A percentile compares a stretch with the other conserved stretches of the same genome.
Conservation (phyloP, 2,113 vertebrate genomes). For the Lynx canadensis region DNA sequence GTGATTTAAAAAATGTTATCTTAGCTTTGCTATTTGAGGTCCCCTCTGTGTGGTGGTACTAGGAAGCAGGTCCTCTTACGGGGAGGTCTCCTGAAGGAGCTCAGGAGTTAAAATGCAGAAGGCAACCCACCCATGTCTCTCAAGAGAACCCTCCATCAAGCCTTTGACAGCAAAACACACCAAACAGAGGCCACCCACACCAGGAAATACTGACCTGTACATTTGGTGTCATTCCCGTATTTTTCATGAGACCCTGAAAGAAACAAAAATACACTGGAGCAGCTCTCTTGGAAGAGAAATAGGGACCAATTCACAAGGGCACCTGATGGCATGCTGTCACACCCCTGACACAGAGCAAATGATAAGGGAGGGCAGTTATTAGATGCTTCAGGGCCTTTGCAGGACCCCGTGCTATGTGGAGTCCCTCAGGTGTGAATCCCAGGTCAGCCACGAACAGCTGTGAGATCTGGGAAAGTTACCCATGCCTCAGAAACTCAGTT, state of each 20-base stretch:
- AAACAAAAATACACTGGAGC: slow-evolving; percentile 30
- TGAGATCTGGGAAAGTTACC: neutral
- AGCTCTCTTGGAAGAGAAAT: neutral
- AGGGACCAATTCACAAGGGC: neutral
- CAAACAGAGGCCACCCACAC: neutral
- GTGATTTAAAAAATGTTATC: neutral
- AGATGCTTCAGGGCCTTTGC: neutral
- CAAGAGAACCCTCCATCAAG: neutral
- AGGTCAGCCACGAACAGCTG: neutral
- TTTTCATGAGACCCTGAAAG: slow-evolving; percentile 76
- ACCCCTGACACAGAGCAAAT: too few relatives aligned
- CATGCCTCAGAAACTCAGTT: neutral
- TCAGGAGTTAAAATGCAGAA: neutral
- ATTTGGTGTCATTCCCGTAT: neutral
- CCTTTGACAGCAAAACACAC: neutral
- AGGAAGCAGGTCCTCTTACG: neutral
- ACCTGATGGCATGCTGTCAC: neutral
- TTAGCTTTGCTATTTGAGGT: neutral
- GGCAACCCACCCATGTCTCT: neutral
- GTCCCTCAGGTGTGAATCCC: fast-evolving
- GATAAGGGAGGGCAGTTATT: neutral
- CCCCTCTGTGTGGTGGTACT: neutral
- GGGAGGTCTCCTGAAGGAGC: neutral
- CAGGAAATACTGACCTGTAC: slow-evolving; percentile 70
- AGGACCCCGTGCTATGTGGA: fast-evolving